Base-by-base conservation (phyloP, 2,888 invertebrate genomes). In the Melinopterus prodromus region DNA sequence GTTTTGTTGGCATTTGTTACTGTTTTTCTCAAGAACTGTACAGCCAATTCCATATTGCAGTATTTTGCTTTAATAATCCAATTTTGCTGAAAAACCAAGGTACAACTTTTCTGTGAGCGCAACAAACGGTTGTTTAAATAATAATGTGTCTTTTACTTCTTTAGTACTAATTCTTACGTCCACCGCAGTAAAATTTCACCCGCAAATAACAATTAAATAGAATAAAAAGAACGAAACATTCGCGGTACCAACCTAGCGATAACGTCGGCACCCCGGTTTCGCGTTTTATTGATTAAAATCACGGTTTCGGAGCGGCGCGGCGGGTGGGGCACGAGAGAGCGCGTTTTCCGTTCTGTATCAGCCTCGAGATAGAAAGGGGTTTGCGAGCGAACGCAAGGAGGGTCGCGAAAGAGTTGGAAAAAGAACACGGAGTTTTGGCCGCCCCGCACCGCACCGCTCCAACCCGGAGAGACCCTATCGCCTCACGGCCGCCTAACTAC, bases 221-320 rank as follows among this genome's bases (percentile, higher is more conserved):
- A 53, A 53, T 53, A 53, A 53, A 53, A 53, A 9, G 26, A 53
- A 53, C 9, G 53, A 9, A 53, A 53, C 12, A 53, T 53, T 53
- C 12, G 53, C 53, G 53, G 53, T 53, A 53, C 53, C 53, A 53
- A 7, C 53, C 9, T 53, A 53, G 12, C 53, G 12, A 53, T 53
- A 53, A 53, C 9, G 9, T 53, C 53, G 53, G 53, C 53, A 53
- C 35, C 35, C 74, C 26, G 37, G 36, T 74, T 74, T 74, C 74
- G 53, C 74, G 35, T 36, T 15, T 74, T 74, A 74, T 74, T 74
- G 74, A 74, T 74, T 74, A 74, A 74, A 74, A 74, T 74, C 74
- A 37, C 26, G 16, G 74, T 74, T 74, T 35, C 36, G 74, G n/a
- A 74, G 37, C 36, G 74, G 37, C 36, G 74, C n/a, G 16, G 74